Conservation (phyloP, 2,113 vertebrate genomes). For the Mohoua ochrocephala region DNA sequence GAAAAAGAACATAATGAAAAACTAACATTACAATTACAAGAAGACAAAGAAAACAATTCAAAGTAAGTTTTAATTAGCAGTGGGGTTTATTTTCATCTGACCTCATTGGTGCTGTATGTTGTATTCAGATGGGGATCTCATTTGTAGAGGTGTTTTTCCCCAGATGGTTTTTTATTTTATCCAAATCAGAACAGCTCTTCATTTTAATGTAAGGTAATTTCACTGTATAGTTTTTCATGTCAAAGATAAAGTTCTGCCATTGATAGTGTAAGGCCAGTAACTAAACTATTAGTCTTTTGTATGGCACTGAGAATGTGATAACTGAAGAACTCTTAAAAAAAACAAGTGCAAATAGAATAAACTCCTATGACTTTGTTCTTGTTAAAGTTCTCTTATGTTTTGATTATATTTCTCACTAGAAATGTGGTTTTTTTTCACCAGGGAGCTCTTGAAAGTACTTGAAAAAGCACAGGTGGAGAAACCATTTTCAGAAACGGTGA, state of each 20-base stretch:
- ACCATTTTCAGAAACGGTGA: conserved; percentile 72
- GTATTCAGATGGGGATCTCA: neutral
- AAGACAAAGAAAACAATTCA: conserved; percentile 88
- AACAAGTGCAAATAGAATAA: neutral
- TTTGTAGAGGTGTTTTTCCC: neutral
- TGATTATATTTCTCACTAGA: neutral
- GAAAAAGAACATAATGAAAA: conserved; percentile 81
- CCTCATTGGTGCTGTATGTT: neutral
- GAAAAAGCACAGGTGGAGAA: conserved; percentile 80
- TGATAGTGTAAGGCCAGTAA: neutral
- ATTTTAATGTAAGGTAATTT: neutral
- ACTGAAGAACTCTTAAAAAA: neutral
- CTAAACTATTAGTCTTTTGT: neutral
- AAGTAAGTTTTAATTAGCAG: conserved; percentile 78
- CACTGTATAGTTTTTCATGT: neutral
- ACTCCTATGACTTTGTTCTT: neutral
- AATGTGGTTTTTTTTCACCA: conserved; percentile 49
- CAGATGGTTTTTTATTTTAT: neutral
- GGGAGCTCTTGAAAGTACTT: conserved; percentile 82
- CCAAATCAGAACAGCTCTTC: neutral
- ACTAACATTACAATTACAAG: conserved; percentile 82
- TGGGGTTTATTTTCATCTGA: neutral
- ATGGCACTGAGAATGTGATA: neutral
- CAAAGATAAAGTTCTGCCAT: neutral
- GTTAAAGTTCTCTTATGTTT: neutral